Evolutionary conservation across 2,113 vertebrate genomes (phyloP), one percentile per base, ranked within the genome.

Genomic region (Oceanites oceanicus): DNA sequence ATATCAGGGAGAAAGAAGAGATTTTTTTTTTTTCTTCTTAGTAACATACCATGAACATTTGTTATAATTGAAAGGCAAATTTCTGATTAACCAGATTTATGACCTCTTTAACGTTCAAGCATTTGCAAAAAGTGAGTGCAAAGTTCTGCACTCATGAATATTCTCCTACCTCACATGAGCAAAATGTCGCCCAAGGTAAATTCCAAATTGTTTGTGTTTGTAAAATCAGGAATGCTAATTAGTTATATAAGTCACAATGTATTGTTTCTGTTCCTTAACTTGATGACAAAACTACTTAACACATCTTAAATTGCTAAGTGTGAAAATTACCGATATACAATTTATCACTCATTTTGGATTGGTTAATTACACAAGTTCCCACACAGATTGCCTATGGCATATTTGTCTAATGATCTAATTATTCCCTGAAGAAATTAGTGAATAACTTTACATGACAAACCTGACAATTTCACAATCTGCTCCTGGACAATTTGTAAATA

Each of bases 311-410:
- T 96, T 96, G 96, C 96, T 82, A 97, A 96, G 89, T 96, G 96
- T 94, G 94, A 96, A 96, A 97, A 95, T 94, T 96, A 96, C 92
- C 96, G 63, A 96, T 95, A 96, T 95, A 97, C 95, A 96, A 97
- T 97, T 97, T 97, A 95, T 96, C 97, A 97, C 96, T 97, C 95
- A 96, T 97, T 96, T 96, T 97, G 96, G 94, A 96, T 96, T 97
- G 94, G 96, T 91, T 97, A 97, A 96, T 97, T 94, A 96, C 96
- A 96, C 96, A 95, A 97, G 92, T 97, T 97, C 95, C 92, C 93
- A 96, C 91, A 96, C 93, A 95, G 96, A 95, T 97, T 97, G 97
- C 92, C 96, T 97, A 96, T 95, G 95, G 96, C 91, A 95, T 97
- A 97, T 92, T 95, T 97, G 95, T 95, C 96, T 95, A 96, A 94